Base-by-base conservation (phyloP, 2,797 vertebrate genomes). In the Phalanger gymnotis region DNA sequence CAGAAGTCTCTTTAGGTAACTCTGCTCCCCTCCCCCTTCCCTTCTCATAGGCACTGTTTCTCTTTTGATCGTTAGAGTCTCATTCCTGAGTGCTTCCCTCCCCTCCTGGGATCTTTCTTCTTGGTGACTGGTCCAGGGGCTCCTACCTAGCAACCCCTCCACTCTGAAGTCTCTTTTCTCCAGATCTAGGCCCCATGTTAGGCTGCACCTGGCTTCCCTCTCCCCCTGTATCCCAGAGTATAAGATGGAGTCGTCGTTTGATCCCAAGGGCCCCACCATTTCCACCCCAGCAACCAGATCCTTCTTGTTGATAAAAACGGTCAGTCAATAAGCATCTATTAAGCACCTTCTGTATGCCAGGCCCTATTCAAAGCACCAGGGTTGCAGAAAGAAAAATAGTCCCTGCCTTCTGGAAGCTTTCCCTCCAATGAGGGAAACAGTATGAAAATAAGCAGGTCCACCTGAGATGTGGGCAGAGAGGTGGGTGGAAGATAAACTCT, bases 111-210 rank as follows among this genome's bases (percentile, higher is more conserved):
- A 3, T 66, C 28, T 58, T 58, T 30, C 28, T 28, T 57, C 28
- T 27, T 0, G 6, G 56, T 30, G 19, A 57, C 2, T 9, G 0
- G 34, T n/a, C 31, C 61, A 14, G 0, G 22, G 61, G 14, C 12
- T 34, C 14, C n/a, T 11, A 19, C 5, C 66, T 30, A 11, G 28
- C 9, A 30, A 11, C 16, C 1, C 16, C 66, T 16, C 61, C 0
- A 19, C 12, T 14, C 31, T n/a, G 12, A 61, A 1, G 58, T 5
- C 31, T 31, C 9, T 30, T 1, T 4, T 66, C 31, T 66, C 31
- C 57, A 58, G 14, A 2, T 6, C 34, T 1, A 27, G 5, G 27
- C 0, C 61, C 58, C 0, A 0, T 16, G 66, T 40, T 0, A 13
- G 31, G 5, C 58, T 4, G 12, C 0, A 2, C 56, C 57, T 13